Percentiles rank a stretch among this genome's conserved stretches.
These are phyloP conservation scores for Cnemophilus loriae DNA, from an alignment of 2,113 vertebrate species.

Conservation along the genomic window DNA sequence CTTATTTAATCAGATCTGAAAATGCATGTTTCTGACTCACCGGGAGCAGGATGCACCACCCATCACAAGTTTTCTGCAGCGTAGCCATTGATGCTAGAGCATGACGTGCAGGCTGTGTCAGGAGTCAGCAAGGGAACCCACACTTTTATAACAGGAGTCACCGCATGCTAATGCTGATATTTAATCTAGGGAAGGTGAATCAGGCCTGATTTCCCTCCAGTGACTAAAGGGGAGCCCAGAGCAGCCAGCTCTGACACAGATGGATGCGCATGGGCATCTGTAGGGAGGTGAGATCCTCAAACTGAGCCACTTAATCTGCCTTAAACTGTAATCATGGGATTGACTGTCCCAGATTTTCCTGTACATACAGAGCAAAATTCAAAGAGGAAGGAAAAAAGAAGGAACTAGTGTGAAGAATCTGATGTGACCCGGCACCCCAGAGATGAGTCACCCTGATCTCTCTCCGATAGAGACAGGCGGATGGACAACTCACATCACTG, in stretches of 20 bases:
- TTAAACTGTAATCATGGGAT: not conserved
- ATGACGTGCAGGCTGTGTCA: not conserved
- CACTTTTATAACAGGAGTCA: not conserved
- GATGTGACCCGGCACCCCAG: not conserved
- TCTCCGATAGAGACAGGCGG: not conserved
- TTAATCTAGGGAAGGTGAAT: not conserved
- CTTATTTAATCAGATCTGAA: not conserved
- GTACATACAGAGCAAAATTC: not conserved
- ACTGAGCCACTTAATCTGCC: not conserved
- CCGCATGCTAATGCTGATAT: not conserved
- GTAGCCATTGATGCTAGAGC: accelerated
- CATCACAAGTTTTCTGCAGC: not conserved
- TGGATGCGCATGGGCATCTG: accelerated
- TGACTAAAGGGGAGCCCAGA: not conserved
- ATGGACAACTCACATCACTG: not conserved
- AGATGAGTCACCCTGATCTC: not conserved
- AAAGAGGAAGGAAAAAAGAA: not conserved
- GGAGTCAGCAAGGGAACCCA: not conserved
- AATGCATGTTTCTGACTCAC: not conserved
- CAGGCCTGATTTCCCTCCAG: not conserved
- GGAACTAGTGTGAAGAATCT: not conserved
- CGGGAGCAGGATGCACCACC: not conserved
- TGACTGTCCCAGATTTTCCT: not conserved
- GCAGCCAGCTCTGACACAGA: not conserved
- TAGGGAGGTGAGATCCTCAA: not conserved